Base-by-base conservation (phyloP, 1,140 invertebrate species). In the Euwallacea fornicatus region DNA sequence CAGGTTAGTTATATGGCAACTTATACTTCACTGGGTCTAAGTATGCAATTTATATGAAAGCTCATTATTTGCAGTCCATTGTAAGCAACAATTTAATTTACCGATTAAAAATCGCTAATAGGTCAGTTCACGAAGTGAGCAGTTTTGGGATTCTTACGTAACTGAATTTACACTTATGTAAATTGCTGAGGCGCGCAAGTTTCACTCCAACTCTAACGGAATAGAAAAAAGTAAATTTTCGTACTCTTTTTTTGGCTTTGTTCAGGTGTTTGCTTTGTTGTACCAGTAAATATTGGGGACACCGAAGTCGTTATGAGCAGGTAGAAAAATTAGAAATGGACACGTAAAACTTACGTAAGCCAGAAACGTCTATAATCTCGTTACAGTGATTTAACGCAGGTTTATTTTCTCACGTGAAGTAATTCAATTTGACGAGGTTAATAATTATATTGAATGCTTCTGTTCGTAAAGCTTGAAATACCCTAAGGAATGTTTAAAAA, bases 211-310 rank as follows among this genome's bases (percentile, higher is more conserved):
- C n/a, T 41, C 15, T 47, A 63, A 47, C 16, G 42, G 16, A 58
- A 58, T 58, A 33, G n/a, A n/a, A 58, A 43, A 42, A 11, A 61
- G 6, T 10, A 50, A 63, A 63, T 63, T 63, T 43, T 63, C 61
- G 47, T 50, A 63, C 61, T 15, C 10, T 21, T 63, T 63, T 63
- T 33, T 33, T 33, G 21, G 21, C 4, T 33, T 50, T 50, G 46
- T 61, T 8, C 21, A 42, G 10, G 55, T 58, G 42, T 61, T 61
- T 63, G 44, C 61, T 47, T 63, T 63, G 61, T 63, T 63, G 47
- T 10, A 63, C 61, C 16, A 15, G 13, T 63, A 47, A 63, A 50
- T 63, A 63, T 44, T 16, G 61, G 16, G 61, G 61, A 50, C 61
- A 44, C 13, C 44, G 9, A 63, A 63, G 42, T 63, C 44, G 42